phyloP scores from a whole-genome alignment of 64 coral and sea anemone genomes.

The Catalaphyllia jardinei region DNA sequence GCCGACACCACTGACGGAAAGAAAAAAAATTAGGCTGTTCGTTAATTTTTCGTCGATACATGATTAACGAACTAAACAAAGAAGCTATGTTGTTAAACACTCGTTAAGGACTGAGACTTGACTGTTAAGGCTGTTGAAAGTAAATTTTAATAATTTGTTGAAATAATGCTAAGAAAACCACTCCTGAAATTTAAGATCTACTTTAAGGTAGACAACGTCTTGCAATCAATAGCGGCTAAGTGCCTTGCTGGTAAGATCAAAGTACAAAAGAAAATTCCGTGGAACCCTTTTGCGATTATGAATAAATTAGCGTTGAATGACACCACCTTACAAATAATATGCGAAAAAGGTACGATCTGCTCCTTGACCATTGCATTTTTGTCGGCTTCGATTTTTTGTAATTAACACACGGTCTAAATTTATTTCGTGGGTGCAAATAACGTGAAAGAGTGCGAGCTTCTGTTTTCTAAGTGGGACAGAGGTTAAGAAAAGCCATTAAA shows the following conservation, averaged over 20 bases:
- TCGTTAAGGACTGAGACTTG: slow-evolving; percentile 7
- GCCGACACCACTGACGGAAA: neutral
- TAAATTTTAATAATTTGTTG: neutral
- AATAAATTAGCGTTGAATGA: neutral
- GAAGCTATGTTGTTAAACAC: neutral
- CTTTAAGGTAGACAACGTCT: neutral
- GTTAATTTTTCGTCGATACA: neutral
- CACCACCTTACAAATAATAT: neutral
- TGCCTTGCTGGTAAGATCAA: neutral
- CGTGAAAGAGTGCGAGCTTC: neutral
- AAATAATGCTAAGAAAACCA: neutral
- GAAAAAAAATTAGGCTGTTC: neutral
- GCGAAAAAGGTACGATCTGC: no score
- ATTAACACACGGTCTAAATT: neutral
- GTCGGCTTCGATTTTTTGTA: neutral
- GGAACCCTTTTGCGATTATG: neutral
- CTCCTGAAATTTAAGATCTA: neutral
- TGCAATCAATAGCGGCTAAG: neutral
- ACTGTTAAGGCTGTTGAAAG: neutral
- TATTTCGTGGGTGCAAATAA: neutral
- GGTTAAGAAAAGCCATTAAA: slow-evolving; percentile 11
- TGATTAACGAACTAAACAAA: neutral
- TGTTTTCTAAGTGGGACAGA: neutral
- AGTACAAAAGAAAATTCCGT: neutral
- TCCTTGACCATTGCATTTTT: neutral